phyloP scores from a whole-genome alignment of 2,113 vertebrate species.

The Ellobius talpinus region DNA sequence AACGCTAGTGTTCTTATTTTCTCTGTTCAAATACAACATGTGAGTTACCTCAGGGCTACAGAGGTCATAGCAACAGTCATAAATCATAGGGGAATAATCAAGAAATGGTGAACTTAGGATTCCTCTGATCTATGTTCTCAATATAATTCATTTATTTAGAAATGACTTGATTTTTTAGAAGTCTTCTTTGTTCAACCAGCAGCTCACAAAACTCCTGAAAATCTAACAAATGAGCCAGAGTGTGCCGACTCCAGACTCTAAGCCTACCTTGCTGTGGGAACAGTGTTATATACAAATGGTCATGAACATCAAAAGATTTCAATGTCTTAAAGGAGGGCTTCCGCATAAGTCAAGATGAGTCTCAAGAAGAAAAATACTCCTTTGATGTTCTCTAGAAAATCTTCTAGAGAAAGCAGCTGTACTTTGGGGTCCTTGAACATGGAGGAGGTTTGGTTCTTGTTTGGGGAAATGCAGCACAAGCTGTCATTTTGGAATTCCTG shows the following conservation, averaged over 20 bases:
- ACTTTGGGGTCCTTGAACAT: background rate
- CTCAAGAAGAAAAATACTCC: background rate
- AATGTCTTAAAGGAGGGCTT: background rate
- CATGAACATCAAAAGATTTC: background rate
- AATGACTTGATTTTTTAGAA: background rate
- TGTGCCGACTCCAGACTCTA: background rate
- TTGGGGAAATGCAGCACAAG: background rate
- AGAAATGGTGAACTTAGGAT: background rate
- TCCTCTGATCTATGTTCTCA: background rate
- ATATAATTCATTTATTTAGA: background rate
- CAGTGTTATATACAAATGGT: background rate
- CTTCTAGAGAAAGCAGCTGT: background rate
- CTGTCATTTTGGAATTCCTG: background rate
- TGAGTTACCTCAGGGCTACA: background rate
- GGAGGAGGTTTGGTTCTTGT: background rate
- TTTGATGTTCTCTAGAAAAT: background rate
- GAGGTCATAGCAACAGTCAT: background rate
- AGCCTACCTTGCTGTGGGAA: background rate
- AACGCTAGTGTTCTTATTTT: background rate
- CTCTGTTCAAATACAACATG: background rate
- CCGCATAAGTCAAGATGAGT: constrained; percentile 17
- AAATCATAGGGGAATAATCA: constrained; percentile 20
- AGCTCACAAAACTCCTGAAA: constrained; percentile 32
- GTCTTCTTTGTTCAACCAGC: background rate
- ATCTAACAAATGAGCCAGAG: background rate